Conservation (phyloP, 2,888 invertebrate genomes). For the Mythimna albipuncta region DNA sequence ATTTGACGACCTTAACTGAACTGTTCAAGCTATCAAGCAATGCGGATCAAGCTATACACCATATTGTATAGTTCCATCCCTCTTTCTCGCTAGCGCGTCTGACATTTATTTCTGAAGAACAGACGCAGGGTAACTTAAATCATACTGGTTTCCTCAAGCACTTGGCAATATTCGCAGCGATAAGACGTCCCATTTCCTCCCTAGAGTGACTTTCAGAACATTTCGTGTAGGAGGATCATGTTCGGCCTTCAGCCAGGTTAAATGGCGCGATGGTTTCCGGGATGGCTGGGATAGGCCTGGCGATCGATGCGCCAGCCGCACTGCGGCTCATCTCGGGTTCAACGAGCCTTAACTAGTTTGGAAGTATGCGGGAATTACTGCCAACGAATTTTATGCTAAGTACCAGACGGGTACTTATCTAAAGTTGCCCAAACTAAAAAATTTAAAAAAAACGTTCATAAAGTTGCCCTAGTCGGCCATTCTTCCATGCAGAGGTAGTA, state of each 20-base stretch:
- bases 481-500: too few species aligned
- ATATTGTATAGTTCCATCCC: too few species aligned
- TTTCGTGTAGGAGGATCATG: slow-evolving; percentile 39
- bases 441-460: neutral
- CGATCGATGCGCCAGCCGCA: slow-evolving; percentile 79
- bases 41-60: too few species aligned
- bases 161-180: slow-evolving; percentile 11
- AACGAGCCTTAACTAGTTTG: slow-evolving; percentile 55
- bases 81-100: too few species aligned
- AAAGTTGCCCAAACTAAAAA: neutral
- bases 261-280: slow-evolving; percentile 62
- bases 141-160: slow-evolving; percentile 8
- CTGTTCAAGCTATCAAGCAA: too few species aligned
- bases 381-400: slow-evolving; percentile 11
- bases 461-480: too few species aligned
- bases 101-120: too few species aligned
- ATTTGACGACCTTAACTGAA: too few species aligned
- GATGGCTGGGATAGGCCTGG: slow-evolving; percentile 67
- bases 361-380: slow-evolving; percentile 45
- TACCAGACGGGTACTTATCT: neutral
- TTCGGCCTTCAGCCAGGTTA: slow-evolving; percentile 48
- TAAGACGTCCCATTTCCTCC: slow-evolving; percentile 31
- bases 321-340: slow-evolving; percentile 72
- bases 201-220: slow-evolving; percentile 30
- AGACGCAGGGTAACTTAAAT: neutral